phyloP scores from a whole-genome alignment of 1,140 invertebrate genomes.

The Drosophila gunungcola region DNA sequence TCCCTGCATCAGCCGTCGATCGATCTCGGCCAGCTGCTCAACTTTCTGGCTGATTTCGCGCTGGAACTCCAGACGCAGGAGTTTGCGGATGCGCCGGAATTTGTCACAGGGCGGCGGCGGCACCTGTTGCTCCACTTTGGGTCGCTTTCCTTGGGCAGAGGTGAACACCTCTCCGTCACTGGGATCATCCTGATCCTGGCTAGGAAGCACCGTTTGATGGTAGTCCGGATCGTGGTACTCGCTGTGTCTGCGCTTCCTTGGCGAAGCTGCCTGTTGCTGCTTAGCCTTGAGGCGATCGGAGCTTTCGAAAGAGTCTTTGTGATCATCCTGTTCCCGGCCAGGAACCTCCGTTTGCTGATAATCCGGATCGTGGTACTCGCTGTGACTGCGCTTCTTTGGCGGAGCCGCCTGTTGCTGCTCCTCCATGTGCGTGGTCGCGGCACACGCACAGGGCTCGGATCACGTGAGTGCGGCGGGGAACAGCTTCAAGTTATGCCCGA shows the following conservation, averaged over 20 bases:
- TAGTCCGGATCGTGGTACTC: constrained; percentile 84
- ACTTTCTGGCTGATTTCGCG: constrained; percentile 86
- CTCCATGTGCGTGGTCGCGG: constrained; percentile 67
- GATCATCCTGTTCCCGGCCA: constrained; percentile 4
- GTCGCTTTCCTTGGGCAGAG: constrained; percentile 20
- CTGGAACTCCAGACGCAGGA: constrained; percentile 85
- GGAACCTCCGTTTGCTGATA: constrained; percentile 34
- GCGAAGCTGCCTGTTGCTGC: constrained; percentile 50
- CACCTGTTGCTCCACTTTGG: constrained; percentile 13
- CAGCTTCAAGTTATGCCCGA: constrained; percentile 25
- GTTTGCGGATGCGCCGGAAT: constrained; percentile 39
- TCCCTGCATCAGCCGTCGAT: constrained; percentile 87
- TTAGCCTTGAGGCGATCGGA: too few species aligned
- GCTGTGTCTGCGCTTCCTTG: constrained; percentile 73
- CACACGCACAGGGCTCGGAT: constrained; percentile 43
- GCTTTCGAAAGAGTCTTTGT: not conserved
- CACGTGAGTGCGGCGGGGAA: constrained; percentile 48
- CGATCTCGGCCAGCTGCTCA: constrained; percentile 86
- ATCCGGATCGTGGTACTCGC: constrained; percentile 82
- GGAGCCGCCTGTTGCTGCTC: constrained; percentile 58
- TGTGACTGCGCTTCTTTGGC: constrained; percentile 73
- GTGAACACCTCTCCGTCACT: not conserved
- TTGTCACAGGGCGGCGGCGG: constrained; percentile 9
- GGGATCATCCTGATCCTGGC: constrained; percentile 5
- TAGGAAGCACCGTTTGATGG: constrained; percentile 6